A percentile compares a stretch with the other conserved stretches of the same genome.
phyloP scores from a whole-genome alignment of 2,113 vertebrate species.

The Psophia crepitans region DNA sequence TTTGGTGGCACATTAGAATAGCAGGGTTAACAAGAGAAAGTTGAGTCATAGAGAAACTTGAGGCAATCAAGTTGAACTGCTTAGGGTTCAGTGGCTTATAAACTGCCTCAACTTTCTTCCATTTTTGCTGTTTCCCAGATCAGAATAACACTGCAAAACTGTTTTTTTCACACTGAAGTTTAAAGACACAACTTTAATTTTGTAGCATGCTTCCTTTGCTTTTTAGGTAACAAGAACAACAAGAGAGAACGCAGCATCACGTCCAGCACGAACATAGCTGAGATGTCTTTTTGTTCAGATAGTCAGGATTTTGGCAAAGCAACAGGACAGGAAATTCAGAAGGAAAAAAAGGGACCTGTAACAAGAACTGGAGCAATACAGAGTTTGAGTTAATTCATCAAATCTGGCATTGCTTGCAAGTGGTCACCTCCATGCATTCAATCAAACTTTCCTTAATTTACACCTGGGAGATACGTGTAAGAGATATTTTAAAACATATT shows the following conservation, averaged over 20 bases:
- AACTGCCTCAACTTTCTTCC: not conserved
- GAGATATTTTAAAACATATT: not conserved
- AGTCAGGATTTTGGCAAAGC: not conserved
- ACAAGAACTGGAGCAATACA: not conserved
- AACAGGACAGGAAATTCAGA: not conserved
- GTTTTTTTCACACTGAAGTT: not conserved
- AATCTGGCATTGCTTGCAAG: not conserved
- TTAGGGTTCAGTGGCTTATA: not conserved
- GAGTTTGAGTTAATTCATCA: not conserved
- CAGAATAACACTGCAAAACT: not conserved
- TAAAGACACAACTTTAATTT: not conserved
- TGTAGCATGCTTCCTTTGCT: not conserved
- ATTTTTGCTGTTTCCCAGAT: not conserved
- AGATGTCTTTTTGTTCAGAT: not conserved
- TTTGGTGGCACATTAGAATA: not conserved
- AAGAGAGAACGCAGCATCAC: fast-evolving
- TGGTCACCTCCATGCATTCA: not conserved
- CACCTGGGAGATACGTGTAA: not conserved
- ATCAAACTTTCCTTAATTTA: not conserved
- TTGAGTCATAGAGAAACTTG: not conserved
- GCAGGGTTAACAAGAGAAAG: not conserved
- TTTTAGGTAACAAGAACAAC: not conserved
- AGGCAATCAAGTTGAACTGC: not conserved
- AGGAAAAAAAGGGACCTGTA: not conserved
- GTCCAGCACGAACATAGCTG: not conserved